Evolutionary conservation across 2,113 vertebrate species (phyloP).

Genomic region (Dasyornis broadbenti): DNA sequence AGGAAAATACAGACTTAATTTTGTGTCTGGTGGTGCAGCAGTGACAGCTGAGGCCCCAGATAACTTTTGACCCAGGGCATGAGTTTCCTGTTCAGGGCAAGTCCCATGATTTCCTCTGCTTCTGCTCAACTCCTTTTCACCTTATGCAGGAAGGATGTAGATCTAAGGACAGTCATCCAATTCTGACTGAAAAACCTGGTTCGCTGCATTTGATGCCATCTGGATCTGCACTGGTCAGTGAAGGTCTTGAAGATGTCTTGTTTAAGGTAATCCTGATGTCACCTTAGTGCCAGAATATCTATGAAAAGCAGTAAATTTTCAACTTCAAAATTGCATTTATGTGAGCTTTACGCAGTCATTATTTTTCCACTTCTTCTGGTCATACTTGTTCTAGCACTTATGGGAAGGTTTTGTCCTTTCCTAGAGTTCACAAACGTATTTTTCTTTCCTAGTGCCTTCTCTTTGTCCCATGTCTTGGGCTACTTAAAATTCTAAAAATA

Average conservation of each 20-base stretch:
- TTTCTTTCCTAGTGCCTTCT: background rate
- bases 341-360: background rate
- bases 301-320: background rate
- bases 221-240: background rate
- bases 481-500: background rate
- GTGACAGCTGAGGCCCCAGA: background rate
- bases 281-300: background rate
- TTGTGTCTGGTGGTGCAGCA: background rate
- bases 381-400: background rate
- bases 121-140: background rate
- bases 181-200: background rate
- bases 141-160: background rate
- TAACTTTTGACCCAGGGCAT: background rate
- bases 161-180: background rate
- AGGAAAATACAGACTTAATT: background rate
- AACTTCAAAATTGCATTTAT: background rate
- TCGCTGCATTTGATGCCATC: background rate
- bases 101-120: background rate
- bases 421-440: background rate
- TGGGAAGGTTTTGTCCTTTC: background rate
- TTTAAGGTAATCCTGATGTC: background rate
- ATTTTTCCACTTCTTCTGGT: background rate
- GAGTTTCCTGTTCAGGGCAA: background rate
- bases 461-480: background rate
- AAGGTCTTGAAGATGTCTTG: background rate